Evolutionary conservation across 2,113 vertebrate species (phyloP), one percentile per base, ranked within the genome.

Genomic region (Petrocephalus microphthalmus): DNA sequence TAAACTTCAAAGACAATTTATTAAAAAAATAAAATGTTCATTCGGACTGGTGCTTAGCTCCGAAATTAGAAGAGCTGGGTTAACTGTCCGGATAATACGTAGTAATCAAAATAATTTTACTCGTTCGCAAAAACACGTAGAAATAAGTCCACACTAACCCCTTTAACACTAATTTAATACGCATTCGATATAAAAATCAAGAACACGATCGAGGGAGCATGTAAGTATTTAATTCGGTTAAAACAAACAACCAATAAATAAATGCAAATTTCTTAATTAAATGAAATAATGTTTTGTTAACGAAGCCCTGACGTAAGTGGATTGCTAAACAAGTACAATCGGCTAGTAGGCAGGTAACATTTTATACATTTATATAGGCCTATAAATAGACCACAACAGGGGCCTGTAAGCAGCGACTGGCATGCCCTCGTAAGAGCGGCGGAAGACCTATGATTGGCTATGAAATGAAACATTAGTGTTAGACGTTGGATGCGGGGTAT

Each of bases 251-350:
- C 11, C 10, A 67, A 67, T 3, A 67, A 67, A 25, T 10, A 67
- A 67, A 29, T 13, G 4, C 25, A 67, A 64, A 64, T 11, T 60
- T 49, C 57, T 25, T 67, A 67, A 67, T 67, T 25, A 67, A 10
- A 67, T 67, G 29, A 67, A 67, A 29, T 29, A 64, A 64, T 64
- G 25, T 67, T n/a, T 49, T 49, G 47, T 67, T 29, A 67, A 29
- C 10, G 60, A 67, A 13, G 60, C n/a, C 47, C 57, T 25, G 57
- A 25, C 8, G 57, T 64, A 8, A 29, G n/a, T 67, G 60, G 15
- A 86, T 87, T 85, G 74, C 67, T n/a, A 64, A n/a, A 67, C 60
- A 7, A 29, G 60, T 29, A 67, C 60, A 67, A 67, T 67, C 60
- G n/a, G 25, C 60, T 67, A 67, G n/a, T 67, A 13, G 60, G 60